Evolutionary conservation across 2,888 invertebrate genomes (phyloP).

Genomic region (Sphaerolaimus hirsutus): DNA sequence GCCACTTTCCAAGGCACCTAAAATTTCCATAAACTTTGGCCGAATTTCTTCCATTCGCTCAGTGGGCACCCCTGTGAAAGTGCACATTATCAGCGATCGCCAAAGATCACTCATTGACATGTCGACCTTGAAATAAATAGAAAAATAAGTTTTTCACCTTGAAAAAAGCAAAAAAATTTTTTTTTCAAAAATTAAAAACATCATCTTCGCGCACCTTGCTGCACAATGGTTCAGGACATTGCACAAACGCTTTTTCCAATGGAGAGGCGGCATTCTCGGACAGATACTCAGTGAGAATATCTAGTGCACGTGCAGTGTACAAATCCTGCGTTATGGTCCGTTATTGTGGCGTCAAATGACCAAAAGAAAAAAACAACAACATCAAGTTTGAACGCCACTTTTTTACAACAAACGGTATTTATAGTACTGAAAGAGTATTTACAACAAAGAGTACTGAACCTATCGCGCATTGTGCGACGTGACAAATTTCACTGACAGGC

Average conservation of each 20-base stretch:
- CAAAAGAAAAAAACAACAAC: too few relatives aligned
- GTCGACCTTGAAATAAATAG: too few relatives aligned
- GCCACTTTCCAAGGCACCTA: too few relatives aligned
- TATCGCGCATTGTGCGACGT: too few relatives aligned
- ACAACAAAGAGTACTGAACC: neutral
- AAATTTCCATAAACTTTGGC: too few relatives aligned
- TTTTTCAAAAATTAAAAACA: neutral
- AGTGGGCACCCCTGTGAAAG: too few relatives aligned
- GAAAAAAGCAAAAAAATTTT: too few relatives aligned
- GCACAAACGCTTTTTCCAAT: constrained; percentile 54
- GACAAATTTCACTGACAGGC: neutral
- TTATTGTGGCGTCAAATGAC: neutral
- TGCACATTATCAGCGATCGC: too few relatives aligned
- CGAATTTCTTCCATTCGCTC: too few relatives aligned
- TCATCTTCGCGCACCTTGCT: constrained; percentile 38
- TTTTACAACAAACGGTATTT: neutral
- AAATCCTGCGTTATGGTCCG: constrained; percentile 6
- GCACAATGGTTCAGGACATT: constrained; percentile 52
- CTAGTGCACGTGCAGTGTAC: constrained; percentile 38
- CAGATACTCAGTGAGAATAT: constrained; percentile 50
- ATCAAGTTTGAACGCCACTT: too few relatives aligned
- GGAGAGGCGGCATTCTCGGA: constrained; percentile 60
- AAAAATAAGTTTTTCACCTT: too few relatives aligned
- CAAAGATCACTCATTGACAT: too few relatives aligned
- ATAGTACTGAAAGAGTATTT: neutral